A percentile compares a stretch with the other conserved stretches of the same genome.
These are phyloP conservation scores for Oreochromis tanganicae DNA, from an alignment of 2,113 vertebrate genomes.

Conservation along the genomic window DNA sequence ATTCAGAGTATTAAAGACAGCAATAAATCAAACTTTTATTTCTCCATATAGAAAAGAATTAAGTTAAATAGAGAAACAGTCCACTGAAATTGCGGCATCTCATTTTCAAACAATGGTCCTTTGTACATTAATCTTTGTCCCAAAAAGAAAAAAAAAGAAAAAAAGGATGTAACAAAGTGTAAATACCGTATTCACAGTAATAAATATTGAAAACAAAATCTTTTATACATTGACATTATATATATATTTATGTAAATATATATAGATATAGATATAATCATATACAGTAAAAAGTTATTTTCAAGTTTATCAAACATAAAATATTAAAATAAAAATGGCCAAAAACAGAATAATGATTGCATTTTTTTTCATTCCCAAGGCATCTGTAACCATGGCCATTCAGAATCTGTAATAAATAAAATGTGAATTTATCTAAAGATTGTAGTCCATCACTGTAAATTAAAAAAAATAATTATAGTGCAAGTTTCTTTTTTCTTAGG, in stretches of 20 bases:
- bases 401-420: slow-evolving; percentile 90
- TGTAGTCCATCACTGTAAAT: slow-evolving; percentile 95
- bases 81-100: slow-evolving; percentile 62
- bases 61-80: slow-evolving; percentile 74
- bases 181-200: slow-evolving; percentile 94
- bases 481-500: slow-evolving; percentile 77
- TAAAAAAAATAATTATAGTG: slow-evolving; percentile 79
- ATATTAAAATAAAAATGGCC: slow-evolving; percentile 75
- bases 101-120: slow-evolving; percentile 65
- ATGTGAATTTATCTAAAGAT: slow-evolving; percentile 84
- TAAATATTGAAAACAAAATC: slow-evolving; percentile 87
- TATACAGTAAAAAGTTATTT: slow-evolving; percentile 78
- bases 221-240: slow-evolving; percentile 79
- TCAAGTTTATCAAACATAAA: slow-evolving; percentile 90
- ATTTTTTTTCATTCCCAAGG: slow-evolving; percentile 82
- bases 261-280: slow-evolving; percentile 68
- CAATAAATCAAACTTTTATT: slow-evolving; percentile 74
- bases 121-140: slow-evolving; percentile 72
- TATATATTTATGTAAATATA: slow-evolving; percentile 75
- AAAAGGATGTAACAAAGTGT: slow-evolving; percentile 82
- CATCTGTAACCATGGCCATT: slow-evolving; percentile 92
- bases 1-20: slow-evolving; percentile 12
- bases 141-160: slow-evolving; percentile 64
- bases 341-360: slow-evolving; percentile 75
- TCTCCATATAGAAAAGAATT: slow-evolving; percentile 75